These are phyloP conservation scores for Eciton burchellii DNA, from an alignment of 1,140 invertebrate genomes.

Conservation along the genomic window DNA sequence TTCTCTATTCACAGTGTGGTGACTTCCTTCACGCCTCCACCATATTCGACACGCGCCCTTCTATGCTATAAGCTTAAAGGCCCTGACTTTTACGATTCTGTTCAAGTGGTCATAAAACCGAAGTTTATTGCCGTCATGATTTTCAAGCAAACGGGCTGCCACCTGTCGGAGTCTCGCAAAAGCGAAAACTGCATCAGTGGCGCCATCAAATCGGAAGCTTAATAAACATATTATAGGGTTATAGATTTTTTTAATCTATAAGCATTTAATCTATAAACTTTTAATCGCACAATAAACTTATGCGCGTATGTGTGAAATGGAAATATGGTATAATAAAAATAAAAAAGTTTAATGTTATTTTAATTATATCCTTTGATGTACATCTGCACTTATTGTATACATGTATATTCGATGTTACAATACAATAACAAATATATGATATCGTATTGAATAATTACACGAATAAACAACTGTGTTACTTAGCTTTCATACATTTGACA, in stretches of 20 bases:
- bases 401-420: no score
- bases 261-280: background rate
- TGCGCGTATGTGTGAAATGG: no score
- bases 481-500: no score
- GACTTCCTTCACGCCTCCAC: constrained; percentile 82
- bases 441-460: no score
- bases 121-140: constrained; percentile 86
- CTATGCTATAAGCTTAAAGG: constrained; percentile 83
- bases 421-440: no score
- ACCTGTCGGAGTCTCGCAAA: constrained; percentile 85
- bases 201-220: constrained; percentile 57
- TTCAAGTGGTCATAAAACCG: constrained; percentile 86
- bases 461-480: no score
- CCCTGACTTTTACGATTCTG: constrained; percentile 86
- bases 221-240: constrained; percentile 22
- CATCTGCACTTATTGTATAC: no score
- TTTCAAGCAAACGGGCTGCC: constrained; percentile 85
- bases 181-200: constrained; percentile 76
- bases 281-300: no score
- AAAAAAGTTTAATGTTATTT: no score
- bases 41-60: constrained; percentile 85
- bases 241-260: background rate
- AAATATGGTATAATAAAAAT: no score
- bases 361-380: no score
- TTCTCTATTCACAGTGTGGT: constrained; percentile 69